Percentiles rank a stretch among this genome's conserved stretches.
phyloP scores from a whole-genome alignment of 2,797 vertebrate species.

The Sebastes itinus region DNA sequence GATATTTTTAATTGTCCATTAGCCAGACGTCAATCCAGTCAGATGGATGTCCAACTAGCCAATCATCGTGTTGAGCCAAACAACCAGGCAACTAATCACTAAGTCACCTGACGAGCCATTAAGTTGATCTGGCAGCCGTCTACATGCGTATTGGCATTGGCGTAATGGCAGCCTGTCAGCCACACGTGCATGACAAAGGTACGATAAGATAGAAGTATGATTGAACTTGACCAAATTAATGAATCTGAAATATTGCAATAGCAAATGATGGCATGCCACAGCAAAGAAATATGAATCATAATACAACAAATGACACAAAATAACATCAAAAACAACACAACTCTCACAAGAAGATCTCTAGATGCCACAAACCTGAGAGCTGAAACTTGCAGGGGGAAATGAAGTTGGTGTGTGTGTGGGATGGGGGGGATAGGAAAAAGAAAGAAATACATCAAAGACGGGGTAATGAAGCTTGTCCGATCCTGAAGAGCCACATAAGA shows the following conservation, averaged over 20 bases:
- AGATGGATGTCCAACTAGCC: not conserved
- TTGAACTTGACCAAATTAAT: not conserved
- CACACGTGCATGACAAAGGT: not conserved
- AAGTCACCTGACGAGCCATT: not conserved
- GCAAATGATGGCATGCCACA: not conserved
- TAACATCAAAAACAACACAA: not conserved
- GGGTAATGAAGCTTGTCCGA: conserved; percentile 64
- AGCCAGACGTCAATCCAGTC: not conserved
- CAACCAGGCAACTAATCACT: not conserved
- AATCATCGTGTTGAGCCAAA: not conserved
- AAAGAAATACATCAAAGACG: conserved; percentile 49
- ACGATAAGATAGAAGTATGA: not conserved
- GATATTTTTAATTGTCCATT: not conserved
- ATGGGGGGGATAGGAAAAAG: not conserved
- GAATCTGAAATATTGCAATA: not conserved
- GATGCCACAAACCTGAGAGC: not conserved
- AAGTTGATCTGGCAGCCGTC: not conserved
- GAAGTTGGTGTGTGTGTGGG: not conserved
- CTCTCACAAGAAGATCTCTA: not conserved
- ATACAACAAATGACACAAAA: not conserved
- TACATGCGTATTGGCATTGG: not conserved
- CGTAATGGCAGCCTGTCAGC: not conserved
- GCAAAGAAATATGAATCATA: not conserved
- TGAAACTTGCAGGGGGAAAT: not conserved
- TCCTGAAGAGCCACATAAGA: conserved; percentile 50